Percentiles rank a stretch among this genome's conserved stretches.
Conservation (phyloP, 2,113 vertebrate genomes). For the Lampris incognitus region DNA sequence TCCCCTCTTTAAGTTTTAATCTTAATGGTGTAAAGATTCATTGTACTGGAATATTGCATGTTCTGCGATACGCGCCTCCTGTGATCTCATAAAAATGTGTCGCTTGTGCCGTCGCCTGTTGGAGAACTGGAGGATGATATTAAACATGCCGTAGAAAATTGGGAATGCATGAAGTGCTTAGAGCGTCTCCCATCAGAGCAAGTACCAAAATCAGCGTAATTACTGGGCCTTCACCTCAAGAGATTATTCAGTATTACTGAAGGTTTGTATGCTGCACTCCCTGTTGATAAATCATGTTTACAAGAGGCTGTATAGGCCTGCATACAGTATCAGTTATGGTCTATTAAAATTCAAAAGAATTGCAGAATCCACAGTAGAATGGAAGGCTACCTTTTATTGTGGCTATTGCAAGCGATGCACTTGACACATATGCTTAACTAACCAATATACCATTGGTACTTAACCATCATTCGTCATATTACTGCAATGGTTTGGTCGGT, state of each 20-base stretch:
- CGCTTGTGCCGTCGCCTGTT: constrained; percentile 43
- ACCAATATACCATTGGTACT: too few relatives aligned
- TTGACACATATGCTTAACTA: too few relatives aligned
- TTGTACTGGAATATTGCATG: constrained; percentile 31
- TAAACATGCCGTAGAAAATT: constrained; percentile 55
- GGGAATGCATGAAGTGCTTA: constrained; percentile 52
- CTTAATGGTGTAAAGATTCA: constrained; percentile 45
- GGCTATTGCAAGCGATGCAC: background rate
- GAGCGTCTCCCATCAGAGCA: constrained; percentile 33
- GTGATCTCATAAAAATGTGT: constrained; percentile 64
- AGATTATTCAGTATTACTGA: constrained; percentile 42
- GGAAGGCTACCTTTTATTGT: background rate
- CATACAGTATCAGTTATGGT: background rate
- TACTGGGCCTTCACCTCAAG: constrained; percentile 32
- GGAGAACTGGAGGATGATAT: constrained; percentile 54
- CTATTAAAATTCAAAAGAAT: background rate
- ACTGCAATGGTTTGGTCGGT: too few relatives aligned
- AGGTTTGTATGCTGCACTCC: constrained; percentile 28
- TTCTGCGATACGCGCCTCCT: constrained; percentile 46
- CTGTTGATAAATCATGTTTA: constrained; percentile 44
- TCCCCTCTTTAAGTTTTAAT: constrained; percentile 63
- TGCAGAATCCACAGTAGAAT: background rate
- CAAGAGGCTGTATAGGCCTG: constrained; percentile 4
- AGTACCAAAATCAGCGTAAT: constrained; percentile 38
- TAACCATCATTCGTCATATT: too few relatives aligned